Evolutionary conservation across 2,888 invertebrate species (phyloP), one percentile per base, ranked within the genome.

Genomic region (Amitus sp.): DNA sequence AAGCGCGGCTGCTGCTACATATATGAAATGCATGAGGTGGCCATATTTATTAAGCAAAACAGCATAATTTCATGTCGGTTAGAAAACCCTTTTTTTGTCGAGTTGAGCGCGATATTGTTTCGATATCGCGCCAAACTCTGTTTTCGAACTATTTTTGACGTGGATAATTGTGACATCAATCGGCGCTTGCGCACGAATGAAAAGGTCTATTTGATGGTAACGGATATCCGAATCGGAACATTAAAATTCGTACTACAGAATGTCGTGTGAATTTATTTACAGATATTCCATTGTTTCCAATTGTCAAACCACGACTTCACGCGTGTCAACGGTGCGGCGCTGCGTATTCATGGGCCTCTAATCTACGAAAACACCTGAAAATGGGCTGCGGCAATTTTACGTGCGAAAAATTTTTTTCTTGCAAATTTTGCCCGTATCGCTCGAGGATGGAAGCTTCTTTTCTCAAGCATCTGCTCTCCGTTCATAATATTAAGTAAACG

Each of bases 331-430:
- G 78, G 33, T 83, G 83, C 68, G 82, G 83, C 2, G 82, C 81
- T 56, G 81, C 79, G 77, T 83, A 83, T 66, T 79, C 82, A 47
- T 82, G 82, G 82, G 81, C 82, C 15, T 82, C 82, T 61, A 82
- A 82, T 45, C 70, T 82, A 18, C 75, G 81, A 62, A 81, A 82
- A 47, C 83, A 83, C 59, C 74, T 81, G 43, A 79, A 80, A 68
- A 78, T 79, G 72, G 83, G 83, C 62, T 83, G 83, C 60, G 82
- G 82, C 43, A 73, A 79, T 77, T 74, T 77, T 48, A 80, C 82
- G 65, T 78, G 77, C 73, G 83, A 83, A 71, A 82, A 82, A 2
- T 80, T 82, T 68, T 83, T 83, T 75, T 79, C 82, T 66, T 84
- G 83, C 71, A 79, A 79, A 63, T 80, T 81, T 72, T 83, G 83